Evolutionary conservation across 2,797 vertebrate species (phyloP), one percentile per base, ranked within the genome.

Genomic region (Novumbra hubbsi): DNA sequence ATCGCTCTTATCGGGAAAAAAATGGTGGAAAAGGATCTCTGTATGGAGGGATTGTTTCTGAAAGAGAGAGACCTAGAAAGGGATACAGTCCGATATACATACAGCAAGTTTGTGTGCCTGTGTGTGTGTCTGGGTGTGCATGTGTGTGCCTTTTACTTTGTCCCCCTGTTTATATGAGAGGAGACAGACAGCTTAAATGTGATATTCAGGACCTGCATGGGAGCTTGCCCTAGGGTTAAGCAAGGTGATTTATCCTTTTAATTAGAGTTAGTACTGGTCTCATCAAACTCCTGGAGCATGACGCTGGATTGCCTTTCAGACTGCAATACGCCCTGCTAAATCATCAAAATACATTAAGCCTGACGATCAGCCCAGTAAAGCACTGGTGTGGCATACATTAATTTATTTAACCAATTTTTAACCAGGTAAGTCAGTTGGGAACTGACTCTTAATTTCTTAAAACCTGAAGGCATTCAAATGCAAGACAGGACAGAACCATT

Each of bases 211-310:
- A 88, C 86, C 81, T 78, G 76, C 77, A 76, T 71, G 87, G 88
- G 88, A 88, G 76, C 72, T 75, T 84, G 78, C 81, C 84, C 84
- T 78, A 79, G 88, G 89, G 88, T 91, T 91, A 88, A 90, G 82
- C 80, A 81, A 87, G 78, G 81, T 89, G 73, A 24, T 81, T 83
- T 77, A 75, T 87, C 87, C 80, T 74, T 78, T 84, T 88, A 90
- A 89, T 90, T 87, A 88, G 83, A 73, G 72, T 80, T 87, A 76
- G 79, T 79, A 78, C 70, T 80, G 80, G 83, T 87, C 79, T 70
- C 74, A 80, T 65, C 77, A 73, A 32, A 70, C 57, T 67, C 24
- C 41, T 62, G 21, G 7, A 19, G 57, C 48, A 65, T 77, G 70
- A 62, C 55, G 52, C n/a, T 72, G 52, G 52, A 64, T 2, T 28